phyloP scores from a whole-genome alignment of 2,797 vertebrate species.

The Cyprinella venusta region DNA sequence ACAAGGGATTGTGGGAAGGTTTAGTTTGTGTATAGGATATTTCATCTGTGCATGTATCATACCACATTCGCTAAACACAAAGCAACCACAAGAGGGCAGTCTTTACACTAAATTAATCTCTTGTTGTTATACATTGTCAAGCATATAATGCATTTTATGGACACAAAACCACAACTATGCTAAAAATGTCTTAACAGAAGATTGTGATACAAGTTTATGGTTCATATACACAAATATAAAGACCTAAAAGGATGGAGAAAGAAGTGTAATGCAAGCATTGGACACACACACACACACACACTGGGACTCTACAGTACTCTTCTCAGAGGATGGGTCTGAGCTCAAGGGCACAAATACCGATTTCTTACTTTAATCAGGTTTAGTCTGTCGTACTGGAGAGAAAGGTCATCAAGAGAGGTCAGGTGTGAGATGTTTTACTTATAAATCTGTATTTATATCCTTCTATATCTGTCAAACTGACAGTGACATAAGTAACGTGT shows the following conservation, averaged over 20 bases:
- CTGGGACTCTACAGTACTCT: conserved; percentile 3
- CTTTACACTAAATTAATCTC: conserved; percentile 9
- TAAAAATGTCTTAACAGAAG: background rate
- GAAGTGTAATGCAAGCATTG: background rate
- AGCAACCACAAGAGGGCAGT: conserved; percentile 50
- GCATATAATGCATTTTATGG: background rate
- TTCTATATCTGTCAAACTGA: background rate
- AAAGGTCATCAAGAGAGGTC: conserved; percentile 61
- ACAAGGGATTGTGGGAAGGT: conserved; percentile 16
- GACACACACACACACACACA: background rate
- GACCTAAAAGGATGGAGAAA: background rate
- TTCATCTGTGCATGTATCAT: background rate
- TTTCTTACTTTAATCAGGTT: conserved; percentile 99
- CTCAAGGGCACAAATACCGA: conserved; percentile 67
- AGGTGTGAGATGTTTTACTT: background rate
- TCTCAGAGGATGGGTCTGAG: conserved; percentile 8
- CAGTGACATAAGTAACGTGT: background rate
- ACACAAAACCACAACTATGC: background rate
- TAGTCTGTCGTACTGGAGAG: conserved; percentile 97
- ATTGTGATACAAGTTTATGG: background rate
- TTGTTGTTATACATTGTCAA: background rate
- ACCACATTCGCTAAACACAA: conserved; percentile 6
- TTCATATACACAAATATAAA: conserved; percentile 10
- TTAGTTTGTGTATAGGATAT: conserved; percentile 2
- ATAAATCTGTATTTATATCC: background rate